Conservation (phyloP, 2,888 invertebrate genomes). For the Acanthopleura granulata region DNA sequence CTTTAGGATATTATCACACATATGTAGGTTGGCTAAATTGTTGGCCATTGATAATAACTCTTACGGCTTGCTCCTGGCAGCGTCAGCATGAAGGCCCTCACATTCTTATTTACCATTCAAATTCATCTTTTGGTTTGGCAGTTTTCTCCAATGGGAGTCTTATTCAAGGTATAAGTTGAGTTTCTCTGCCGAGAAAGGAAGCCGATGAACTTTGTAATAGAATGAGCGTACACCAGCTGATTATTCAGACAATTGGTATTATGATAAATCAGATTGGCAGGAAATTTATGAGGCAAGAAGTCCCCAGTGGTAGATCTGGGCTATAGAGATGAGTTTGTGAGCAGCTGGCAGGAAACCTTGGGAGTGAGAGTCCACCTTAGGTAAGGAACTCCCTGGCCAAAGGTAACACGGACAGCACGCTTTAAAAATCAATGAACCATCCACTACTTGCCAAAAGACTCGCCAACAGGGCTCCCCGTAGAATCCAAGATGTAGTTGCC, state of each 20-base stretch:
- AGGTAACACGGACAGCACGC: background rate
- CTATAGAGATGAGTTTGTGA: background rate
- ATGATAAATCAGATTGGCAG: background rate
- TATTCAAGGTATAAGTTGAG: too few species aligned
- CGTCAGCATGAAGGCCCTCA: too few species aligned
- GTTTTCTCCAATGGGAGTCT: too few species aligned
- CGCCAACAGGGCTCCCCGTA: too few species aligned
- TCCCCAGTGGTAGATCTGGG: background rate
- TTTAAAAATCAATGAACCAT: background rate
- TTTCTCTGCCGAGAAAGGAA: background rate
- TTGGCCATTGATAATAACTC: too few species aligned
- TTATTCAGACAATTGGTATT: background rate
- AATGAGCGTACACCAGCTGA: background rate
- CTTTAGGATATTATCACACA: too few species aligned
- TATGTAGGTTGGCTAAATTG: too few species aligned
- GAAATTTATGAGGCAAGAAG: background rate
- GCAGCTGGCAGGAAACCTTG: background rate
- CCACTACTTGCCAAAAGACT: too few species aligned
- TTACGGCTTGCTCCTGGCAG: too few species aligned
- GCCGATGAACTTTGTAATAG: slow-evolving; percentile 2
- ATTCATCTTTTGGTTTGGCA: too few species aligned
- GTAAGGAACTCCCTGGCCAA: background rate
- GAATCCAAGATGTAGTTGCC: too few species aligned
- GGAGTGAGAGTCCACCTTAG: background rate
- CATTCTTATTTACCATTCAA: too few species aligned